Percentiles rank a stretch among this genome's conserved stretches.
Evolutionary conservation across 2,113 vertebrate genomes (phyloP).

Genomic region (Gadus macrocephalus): DNA sequence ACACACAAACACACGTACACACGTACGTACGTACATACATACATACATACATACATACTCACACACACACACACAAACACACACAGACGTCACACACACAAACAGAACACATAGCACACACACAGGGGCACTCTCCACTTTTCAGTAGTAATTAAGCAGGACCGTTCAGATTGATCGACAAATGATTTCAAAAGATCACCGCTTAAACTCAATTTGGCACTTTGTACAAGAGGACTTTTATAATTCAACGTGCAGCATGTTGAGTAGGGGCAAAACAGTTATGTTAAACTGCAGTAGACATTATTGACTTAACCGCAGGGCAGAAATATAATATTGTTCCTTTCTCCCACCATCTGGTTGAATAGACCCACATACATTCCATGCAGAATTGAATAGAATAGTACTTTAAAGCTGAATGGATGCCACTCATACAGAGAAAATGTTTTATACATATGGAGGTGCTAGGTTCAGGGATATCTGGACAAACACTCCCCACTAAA

Average conservation of each 20-base stretch:
- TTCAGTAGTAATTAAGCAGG: background rate
- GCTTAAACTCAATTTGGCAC: constrained; percentile 1
- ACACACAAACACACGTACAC: too few relatives aligned
- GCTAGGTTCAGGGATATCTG: too few relatives aligned
- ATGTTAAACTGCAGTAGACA: constrained; percentile 23
- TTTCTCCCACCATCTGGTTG: constrained; percentile 46
- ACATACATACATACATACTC: too few relatives aligned
- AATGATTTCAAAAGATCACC: constrained; percentile 4
- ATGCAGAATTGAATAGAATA: background rate
- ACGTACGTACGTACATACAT: too few relatives aligned
- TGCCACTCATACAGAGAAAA: too few relatives aligned
- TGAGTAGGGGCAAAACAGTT: constrained; percentile 7
- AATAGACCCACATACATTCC: constrained; percentile 29
- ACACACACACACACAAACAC: too few relatives aligned
- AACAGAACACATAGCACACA: too few relatives aligned
- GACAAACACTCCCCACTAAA: too few relatives aligned
- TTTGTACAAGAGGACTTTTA: background rate
- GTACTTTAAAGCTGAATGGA: too few relatives aligned
- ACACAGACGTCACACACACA: too few relatives aligned
- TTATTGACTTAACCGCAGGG: constrained; percentile 46
- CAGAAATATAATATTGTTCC: constrained; percentile 34
- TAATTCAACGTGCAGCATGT: background rate
- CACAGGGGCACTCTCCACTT: too few relatives aligned
- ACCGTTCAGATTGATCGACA: constrained; percentile 18
- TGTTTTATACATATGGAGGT: too few relatives aligned